phyloP scores from a whole-genome alignment of 2,797 vertebrate genomes.

The Gymnoscopelus braueri region DNA sequence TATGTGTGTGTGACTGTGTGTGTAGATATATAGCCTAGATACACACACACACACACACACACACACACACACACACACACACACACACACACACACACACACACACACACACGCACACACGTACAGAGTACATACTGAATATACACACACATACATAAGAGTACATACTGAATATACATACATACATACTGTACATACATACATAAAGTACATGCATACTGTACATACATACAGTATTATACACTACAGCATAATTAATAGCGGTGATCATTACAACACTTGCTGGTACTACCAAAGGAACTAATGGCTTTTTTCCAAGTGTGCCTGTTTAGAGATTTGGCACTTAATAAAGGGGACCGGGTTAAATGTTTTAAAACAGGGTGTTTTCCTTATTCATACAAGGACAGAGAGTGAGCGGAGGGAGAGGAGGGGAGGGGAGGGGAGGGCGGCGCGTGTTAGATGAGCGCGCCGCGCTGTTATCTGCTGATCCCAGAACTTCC shows the following conservation, averaged over 20 bases:
- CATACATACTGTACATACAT: no score
- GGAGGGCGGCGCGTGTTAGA: slow-evolving; percentile 76
- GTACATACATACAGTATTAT: no score
- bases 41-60: no score
- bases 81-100: no score
- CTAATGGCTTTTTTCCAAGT: slow-evolving; percentile 55
- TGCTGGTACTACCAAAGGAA: slow-evolving; percentile 18
- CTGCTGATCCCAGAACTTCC: slow-evolving; percentile 94
- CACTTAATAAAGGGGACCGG: slow-evolving; percentile 51
- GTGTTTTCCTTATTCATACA: slow-evolving; percentile 68
- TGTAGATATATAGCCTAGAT: no score
- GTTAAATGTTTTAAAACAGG: slow-evolving; percentile 52
- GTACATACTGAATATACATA: no score
- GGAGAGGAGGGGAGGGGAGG: slow-evolving; percentile 63
- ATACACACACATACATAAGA: no score
- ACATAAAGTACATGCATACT: no score
- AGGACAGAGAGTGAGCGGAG: slow-evolving; percentile 32
- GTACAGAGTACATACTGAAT: no score
- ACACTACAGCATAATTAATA: background rate
- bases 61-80: no score
- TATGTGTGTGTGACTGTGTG: no score
- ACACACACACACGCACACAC: no score
- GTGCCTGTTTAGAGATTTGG: slow-evolving; percentile 36
- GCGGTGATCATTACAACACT: background rate
- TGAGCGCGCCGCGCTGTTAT: slow-evolving; percentile 84